Percentiles rank a stretch among this genome's conserved stretches.
These are phyloP conservation scores for Nowickia ferox DNA, from an alignment of 2,888 invertebrate genomes.

Conservation along the genomic window DNA sequence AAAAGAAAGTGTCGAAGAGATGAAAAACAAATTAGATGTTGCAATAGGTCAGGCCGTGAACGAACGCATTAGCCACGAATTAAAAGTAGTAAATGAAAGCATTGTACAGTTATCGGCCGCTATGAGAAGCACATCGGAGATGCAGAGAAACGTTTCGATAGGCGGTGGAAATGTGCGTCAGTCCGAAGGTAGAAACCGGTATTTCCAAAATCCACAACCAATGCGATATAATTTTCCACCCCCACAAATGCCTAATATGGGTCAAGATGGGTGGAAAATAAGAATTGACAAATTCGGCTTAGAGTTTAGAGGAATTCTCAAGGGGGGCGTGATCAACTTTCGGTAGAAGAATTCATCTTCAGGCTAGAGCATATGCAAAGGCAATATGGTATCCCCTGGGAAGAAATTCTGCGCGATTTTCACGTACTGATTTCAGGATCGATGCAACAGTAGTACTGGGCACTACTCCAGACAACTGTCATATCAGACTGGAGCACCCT, in stretches of 20 bases:
- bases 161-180: no score
- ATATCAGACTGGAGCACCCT: neutral
- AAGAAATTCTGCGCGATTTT: slow-evolving; percentile 20
- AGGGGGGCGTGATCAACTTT: no score
- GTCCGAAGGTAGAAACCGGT: neutral
- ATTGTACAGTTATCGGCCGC: neutral
- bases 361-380: no score
- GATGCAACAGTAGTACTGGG: neutral
- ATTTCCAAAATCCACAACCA: neutral
- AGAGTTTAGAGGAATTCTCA: no score
- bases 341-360: no score
- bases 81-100: neutral
- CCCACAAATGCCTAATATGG: neutral
- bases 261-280: slow-evolving; percentile 10
- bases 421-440: neutral
- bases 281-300: slow-evolving; percentile 29
- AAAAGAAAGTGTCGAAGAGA: neutral
- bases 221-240: neutral
- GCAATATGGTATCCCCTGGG: neutral
- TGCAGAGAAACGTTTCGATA: neutral
- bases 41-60: neutral
- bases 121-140: neutral
- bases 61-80: neutral
- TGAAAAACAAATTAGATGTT: neutral
- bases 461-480: neutral